Base-by-base conservation (phyloP, 1,140 invertebrate genomes). In the Lasaia peninsularis region DNA sequence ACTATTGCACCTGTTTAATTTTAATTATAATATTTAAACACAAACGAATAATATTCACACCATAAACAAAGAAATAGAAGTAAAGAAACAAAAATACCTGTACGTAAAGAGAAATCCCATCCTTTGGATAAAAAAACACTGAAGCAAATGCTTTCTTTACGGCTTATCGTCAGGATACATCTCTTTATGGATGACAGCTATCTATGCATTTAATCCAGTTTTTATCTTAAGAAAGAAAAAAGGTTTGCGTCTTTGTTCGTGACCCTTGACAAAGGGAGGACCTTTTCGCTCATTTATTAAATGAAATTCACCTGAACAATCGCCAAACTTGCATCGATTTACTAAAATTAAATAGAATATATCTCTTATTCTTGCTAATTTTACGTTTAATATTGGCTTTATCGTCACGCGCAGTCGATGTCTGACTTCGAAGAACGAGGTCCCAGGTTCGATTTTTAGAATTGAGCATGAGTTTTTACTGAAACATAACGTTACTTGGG, bases 181-280 rank as follows among this genome's bases (percentile, higher is more conserved):
- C 80, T 83, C 74, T 84, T 86, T 84, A 82, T 80, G 73, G 78
- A 60, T 71, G 70, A 70, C 70, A 62, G 72, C 73, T 86, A 84
- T 84, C 80, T 80, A 70, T 76, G 76, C 78, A 78, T 86, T 86
- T 84, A 86, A 84, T 86, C 83, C 80, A 73, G 63, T 78, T 80
- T 81, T 85, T 83, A 78, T 80, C 72, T 82, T 70, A 76, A 78
- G 74, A 75, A 73, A 75, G 71, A 69, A 75, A 79, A 69, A 73
- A 54, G 69, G 63, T 63, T 65, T 74, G 58, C 60, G 71, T 73
- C 73, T 73, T 80, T 79, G 75, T 79, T 71, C 72, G 58, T 62
- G 69, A 71, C 72, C 72, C 62, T 55, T 75, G 79, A 85, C 80
- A 80, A 73, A 69, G 71, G 49, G 58, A 66, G 74, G 74, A 82